phyloP scores from a whole-genome alignment of 2,797 vertebrate genomes.

The Crenichthys baileyi region DNA sequence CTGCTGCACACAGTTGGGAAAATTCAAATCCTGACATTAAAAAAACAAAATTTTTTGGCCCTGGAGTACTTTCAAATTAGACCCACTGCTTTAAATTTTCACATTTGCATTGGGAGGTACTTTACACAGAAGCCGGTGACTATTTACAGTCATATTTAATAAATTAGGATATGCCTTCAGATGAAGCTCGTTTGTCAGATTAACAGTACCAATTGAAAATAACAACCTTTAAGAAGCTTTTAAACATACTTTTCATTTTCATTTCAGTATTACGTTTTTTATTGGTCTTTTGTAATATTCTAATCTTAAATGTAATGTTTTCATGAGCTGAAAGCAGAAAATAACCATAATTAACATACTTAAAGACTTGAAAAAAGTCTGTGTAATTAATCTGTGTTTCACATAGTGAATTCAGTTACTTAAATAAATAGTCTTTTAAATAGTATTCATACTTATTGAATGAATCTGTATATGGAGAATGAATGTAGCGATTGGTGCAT shows the following conservation, averaged over 20 bases:
- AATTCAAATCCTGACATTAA: slow-evolving; percentile 12
- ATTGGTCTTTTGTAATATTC: not conserved
- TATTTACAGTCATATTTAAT: too few species aligned
- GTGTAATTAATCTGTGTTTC: not conserved
- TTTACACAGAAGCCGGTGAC: too few species aligned
- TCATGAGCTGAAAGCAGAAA: not conserved
- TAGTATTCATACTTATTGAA: not conserved
- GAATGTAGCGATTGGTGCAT: not conserved
- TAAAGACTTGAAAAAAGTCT: not conserved
- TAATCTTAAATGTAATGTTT: not conserved
- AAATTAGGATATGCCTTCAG: too few species aligned
- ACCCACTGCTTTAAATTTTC: too few species aligned
- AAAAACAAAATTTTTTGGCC: not conserved
- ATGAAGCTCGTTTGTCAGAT: too few species aligned
- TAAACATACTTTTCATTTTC: too few species aligned
- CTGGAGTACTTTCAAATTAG: too few species aligned
- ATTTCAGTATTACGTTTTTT: not conserved
- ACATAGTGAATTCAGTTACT: not conserved
- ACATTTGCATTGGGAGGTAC: too few species aligned
- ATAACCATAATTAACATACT: not conserved
- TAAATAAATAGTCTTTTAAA: not conserved
- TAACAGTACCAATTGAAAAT: too few species aligned
- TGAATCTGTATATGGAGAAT: not conserved
- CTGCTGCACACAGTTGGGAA: not conserved
- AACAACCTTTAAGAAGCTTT: too few species aligned